Percentiles rank a stretch among this genome's conserved stretches.
Conservation (phyloP, 2,113 vertebrate genomes). For the Lanius ludovicianus region DNA sequence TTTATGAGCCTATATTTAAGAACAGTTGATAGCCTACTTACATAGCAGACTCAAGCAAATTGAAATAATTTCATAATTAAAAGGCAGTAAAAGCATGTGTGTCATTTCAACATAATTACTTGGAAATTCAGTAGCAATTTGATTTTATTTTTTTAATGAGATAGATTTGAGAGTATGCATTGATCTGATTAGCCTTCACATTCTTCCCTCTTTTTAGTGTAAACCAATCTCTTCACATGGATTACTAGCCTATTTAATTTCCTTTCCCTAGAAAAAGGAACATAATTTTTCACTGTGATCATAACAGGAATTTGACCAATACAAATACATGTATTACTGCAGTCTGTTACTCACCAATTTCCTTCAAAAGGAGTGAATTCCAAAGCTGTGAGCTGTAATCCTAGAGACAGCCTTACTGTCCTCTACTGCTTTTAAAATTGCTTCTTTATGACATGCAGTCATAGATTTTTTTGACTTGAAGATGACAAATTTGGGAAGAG, state of each 20-base stretch:
- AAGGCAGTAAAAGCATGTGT: not conserved
- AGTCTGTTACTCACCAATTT: not conserved
- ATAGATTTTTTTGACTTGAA: not conserved
- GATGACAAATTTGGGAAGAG: not conserved
- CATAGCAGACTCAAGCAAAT: not conserved
- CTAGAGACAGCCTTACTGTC: not conserved
- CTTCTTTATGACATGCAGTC: not conserved
- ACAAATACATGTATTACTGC: not conserved
- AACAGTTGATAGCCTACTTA: not conserved
- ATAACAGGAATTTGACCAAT: slow-evolving; percentile 9
- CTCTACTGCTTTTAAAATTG: slow-evolving; percentile 8
- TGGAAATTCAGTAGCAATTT: not conserved
- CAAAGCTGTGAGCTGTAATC: not conserved
- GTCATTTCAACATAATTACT: not conserved
- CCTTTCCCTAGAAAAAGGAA: not conserved
- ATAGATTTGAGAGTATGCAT: not conserved
- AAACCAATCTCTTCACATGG: not conserved
- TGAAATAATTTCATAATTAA: slow-evolving; percentile 34
- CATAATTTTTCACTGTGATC: slow-evolving; percentile 11
- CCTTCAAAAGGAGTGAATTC: not conserved
- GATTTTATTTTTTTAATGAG: slow-evolving; percentile 27
- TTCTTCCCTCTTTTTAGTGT: not conserved
- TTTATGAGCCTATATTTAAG: slow-evolving; percentile 8
- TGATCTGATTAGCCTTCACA: slow-evolving; percentile 7
- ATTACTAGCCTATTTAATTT: slow-evolving; percentile 21